Conservation (phyloP, 2,888 invertebrate genomes). For the Chironomus riparius region DNA sequence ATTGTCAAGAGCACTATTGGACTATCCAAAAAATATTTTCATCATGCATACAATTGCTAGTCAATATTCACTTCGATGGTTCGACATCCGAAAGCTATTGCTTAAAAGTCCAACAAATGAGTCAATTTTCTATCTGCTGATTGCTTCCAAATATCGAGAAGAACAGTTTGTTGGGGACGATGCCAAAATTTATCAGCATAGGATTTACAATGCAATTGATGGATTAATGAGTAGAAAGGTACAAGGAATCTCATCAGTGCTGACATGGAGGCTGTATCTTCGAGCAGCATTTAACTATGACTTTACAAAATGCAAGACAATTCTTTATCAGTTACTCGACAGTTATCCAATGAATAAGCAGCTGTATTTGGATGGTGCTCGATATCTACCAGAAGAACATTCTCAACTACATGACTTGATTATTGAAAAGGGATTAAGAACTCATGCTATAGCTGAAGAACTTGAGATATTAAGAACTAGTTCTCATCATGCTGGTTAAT, state of each 20-base stretch:
- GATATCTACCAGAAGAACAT: conserved; percentile 53
- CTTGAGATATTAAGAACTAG: conserved; percentile 51
- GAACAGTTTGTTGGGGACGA: neutral
- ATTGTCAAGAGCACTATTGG: conserved; percentile 32
- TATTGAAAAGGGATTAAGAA: conserved; percentile 62
- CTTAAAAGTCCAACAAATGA: conserved; percentile 11
- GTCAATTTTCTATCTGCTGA: conserved; percentile 12
- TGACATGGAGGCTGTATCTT: conserved; percentile 19
- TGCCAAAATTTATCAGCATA: conserved; percentile 5
- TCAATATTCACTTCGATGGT: neutral
- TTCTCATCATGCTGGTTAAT: neutral
- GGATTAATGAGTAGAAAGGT: neutral
- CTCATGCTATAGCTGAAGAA: conserved; percentile 69
- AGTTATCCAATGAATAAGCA: conserved; percentile 44
- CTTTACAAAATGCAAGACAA: conserved; percentile 37
- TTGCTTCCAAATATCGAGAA: conserved; percentile 9
- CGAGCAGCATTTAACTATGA: conserved; percentile 28
- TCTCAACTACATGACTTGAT: conserved; percentile 63
- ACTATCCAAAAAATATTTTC: conserved; percentile 11
- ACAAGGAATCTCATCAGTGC: neutral
- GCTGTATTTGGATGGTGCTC: conserved; percentile 56
- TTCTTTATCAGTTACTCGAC: conserved; percentile 49
- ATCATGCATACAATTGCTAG: conserved; percentile 8
- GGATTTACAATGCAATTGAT: conserved; percentile 15
- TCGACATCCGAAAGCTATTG: conserved; percentile 3